These are phyloP conservation scores for Anser cygnoides DNA, from an alignment of 2,113 vertebrate genomes.

Conservation along the genomic window DNA sequence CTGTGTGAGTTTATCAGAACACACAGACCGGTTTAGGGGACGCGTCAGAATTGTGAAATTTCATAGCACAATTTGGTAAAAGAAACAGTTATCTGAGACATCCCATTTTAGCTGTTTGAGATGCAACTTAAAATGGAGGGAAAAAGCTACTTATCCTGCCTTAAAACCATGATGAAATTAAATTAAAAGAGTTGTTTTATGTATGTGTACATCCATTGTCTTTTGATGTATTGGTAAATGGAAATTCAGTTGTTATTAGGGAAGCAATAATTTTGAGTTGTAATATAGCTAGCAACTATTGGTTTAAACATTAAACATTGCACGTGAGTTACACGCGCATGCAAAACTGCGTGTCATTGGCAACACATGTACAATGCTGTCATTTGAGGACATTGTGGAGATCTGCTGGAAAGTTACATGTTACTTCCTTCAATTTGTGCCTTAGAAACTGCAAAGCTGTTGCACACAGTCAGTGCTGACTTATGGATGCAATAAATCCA, in stretches of 20 bases:
- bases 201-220: slow-evolving; percentile 32
- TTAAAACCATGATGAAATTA: slow-evolving; percentile 64
- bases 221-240: slow-evolving; percentile 51
- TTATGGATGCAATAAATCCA: slow-evolving; percentile 73
- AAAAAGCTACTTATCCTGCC: slow-evolving; percentile 64
- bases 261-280: slow-evolving; percentile 75
- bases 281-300: slow-evolving; percentile 73
- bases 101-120: not conserved
- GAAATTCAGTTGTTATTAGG: slow-evolving; percentile 57
- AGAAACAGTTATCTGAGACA: not conserved
- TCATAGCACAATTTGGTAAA: not conserved
- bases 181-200: slow-evolving; percentile 42
- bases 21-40: not conserved
- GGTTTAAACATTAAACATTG: slow-evolving; percentile 75
- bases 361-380: not conserved
- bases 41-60: not conserved
- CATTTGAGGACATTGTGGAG: slow-evolving; percentile 52
- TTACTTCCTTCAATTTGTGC: slow-evolving; percentile 84
- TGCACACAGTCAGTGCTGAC: slow-evolving; percentile 75
- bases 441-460: slow-evolving; percentile 88
- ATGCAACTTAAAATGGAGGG: not conserved
- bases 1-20: not conserved
- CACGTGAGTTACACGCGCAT: slow-evolving; percentile 48
- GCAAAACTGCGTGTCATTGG: slow-evolving; percentile 22
- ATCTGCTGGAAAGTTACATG: slow-evolving; percentile 49